phyloP scores from a whole-genome alignment of 2,113 vertebrate species.

The Spheniscus mendiculus region DNA sequence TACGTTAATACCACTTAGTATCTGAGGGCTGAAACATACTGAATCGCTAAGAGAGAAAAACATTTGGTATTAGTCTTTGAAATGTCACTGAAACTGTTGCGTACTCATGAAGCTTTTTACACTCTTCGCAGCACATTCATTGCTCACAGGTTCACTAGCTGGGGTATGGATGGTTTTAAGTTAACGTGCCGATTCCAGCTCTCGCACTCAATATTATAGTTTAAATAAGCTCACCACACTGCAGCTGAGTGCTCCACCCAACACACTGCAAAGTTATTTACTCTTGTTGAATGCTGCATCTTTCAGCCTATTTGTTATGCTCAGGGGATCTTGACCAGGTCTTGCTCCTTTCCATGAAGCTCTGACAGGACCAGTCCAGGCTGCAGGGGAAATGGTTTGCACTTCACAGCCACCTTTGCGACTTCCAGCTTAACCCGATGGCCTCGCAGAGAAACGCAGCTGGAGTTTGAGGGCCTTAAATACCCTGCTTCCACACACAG shows the following conservation, averaged over 20 bases:
- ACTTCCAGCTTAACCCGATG: neutral
- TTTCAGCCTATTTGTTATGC: neutral
- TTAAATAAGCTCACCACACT: neutral
- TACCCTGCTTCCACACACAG: neutral
- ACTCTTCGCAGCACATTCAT: fast-evolving
- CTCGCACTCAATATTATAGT: fast-evolving
- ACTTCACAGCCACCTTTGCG: neutral
- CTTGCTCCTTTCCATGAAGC: neutral
- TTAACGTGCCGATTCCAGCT: neutral
- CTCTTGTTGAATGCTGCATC: fast-evolving
- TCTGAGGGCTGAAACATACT: neutral
- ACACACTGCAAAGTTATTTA: neutral
- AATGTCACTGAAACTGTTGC: neutral
- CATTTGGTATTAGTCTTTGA: neutral
- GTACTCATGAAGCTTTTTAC: neutral
- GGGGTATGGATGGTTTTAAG: neutral
- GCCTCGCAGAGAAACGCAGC: neutral
- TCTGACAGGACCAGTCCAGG: neutral
- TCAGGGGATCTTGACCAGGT: neutral
- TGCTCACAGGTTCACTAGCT: neutral
- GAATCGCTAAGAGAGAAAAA: neutral
- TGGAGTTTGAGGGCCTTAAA: neutral
- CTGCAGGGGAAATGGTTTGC: neutral
- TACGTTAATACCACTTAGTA: neutral
- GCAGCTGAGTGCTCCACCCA: neutral